These are phyloP conservation scores for Drosophila anceps DNA, from an alignment of 2,888 invertebrate genomes.

Conservation along the genomic window DNA sequence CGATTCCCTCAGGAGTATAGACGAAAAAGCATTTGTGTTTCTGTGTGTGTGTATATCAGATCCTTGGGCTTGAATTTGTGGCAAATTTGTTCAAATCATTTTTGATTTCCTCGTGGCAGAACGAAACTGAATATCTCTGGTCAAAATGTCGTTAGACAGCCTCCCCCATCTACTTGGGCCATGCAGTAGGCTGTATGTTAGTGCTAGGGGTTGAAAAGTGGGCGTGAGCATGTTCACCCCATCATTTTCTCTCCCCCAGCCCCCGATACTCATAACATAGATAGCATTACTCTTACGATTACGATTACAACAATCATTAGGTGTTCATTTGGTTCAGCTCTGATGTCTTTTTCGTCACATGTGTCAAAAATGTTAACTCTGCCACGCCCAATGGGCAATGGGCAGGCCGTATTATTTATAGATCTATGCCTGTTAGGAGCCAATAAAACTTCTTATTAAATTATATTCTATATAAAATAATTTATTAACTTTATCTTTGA, in stretches of 20 bases:
- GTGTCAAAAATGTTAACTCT: background rate
- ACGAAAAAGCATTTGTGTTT: background rate
- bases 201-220: constrained; percentile 2
- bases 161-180: background rate
- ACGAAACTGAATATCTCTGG: constrained; percentile 30
- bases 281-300: background rate
- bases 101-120: constrained; percentile 35
- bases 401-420: constrained; percentile 1
- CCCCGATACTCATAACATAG: background rate
- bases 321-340: background rate
- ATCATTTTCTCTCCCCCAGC: too few species aligned
- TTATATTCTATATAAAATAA: too few species aligned
- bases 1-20: constrained; percentile 48
- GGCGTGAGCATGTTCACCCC: constrained; percentile 1
- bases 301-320: background rate
- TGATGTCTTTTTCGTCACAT: background rate
- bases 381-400: background rate
- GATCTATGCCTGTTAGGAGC: background rate
- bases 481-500: too few species aligned
- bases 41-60: constrained; percentile 8
- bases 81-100: constrained; percentile 63
- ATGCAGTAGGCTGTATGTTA: background rate
- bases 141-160: constrained; percentile 22
- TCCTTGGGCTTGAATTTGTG: constrained; percentile 60
- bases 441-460: background rate